A percentile compares a stretch with the other conserved stretches of the same genome.
Conservation (phyloP, 2,888 invertebrate species). For the Rhamphomyia laevipes region DNA sequence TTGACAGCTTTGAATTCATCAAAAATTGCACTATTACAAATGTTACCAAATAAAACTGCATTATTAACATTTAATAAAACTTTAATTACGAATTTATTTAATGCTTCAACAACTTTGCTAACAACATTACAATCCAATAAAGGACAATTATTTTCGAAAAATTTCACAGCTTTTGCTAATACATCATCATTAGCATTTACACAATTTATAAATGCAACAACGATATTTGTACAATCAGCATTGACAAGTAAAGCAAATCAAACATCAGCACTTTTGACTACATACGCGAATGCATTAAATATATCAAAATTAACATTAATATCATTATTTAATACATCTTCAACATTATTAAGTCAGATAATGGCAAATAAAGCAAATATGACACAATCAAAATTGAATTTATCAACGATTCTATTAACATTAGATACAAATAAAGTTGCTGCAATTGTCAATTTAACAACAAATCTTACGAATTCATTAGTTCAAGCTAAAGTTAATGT, state of each 20-base stretch:
- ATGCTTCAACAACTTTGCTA: no score
- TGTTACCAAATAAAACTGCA: no score
- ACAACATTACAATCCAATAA: no score
- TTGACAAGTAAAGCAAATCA: slow-evolving; percentile 2
- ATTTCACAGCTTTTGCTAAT: slow-evolving; percentile 1
- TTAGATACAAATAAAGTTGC: slow-evolving; percentile 3
- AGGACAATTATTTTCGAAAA: no score
- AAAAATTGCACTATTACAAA: no score
- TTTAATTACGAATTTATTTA: no score
- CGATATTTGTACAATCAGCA: neutral
- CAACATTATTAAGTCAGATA: slow-evolving; percentile 1
- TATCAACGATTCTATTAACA: slow-evolving; percentile 1
- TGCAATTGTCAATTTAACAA: slow-evolving; percentile 1
- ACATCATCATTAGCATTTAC: slow-evolving; percentile 1
- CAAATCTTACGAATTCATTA: no score
- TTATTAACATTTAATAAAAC: no score
- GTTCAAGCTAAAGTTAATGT: no score
- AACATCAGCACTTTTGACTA: neutral
- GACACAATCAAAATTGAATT: slow-evolving; percentile 3
- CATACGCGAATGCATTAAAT: no score
- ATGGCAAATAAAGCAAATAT: slow-evolving; percentile 2
- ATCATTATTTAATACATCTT: neutral
- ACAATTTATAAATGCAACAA: slow-evolving; percentile 2
- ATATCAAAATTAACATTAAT: no score
- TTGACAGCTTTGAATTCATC: no score